Percentiles rank a stretch among this genome's conserved stretches.
These are phyloP conservation scores for Etheostoma perlongum DNA, from an alignment of 2,797 vertebrate species.

Conservation along the genomic window DNA sequence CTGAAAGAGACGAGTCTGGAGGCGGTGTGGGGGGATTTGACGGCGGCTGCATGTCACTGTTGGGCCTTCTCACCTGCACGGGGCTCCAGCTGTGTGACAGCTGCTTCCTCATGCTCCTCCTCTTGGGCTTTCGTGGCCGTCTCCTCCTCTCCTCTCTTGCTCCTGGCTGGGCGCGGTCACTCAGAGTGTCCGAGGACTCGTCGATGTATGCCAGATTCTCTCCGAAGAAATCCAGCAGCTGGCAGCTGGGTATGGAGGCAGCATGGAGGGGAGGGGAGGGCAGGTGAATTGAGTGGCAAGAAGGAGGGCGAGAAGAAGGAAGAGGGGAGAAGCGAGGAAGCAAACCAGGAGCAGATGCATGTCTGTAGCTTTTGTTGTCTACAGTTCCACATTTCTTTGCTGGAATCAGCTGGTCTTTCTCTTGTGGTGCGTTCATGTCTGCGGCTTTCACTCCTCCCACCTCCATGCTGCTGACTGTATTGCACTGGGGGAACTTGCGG, in stretches of 20 bases:
- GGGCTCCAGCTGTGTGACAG: slow-evolving; percentile 64
- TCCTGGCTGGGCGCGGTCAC: slow-evolving; percentile 78
- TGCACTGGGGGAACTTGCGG: slow-evolving; percentile 36
- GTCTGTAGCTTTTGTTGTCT: neutral
- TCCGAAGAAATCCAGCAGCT: slow-evolving; percentile 89
- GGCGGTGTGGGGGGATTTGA: slow-evolving; percentile 84
- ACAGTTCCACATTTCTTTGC: slow-evolving; percentile 18
- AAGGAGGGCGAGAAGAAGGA: slow-evolving; percentile 13
- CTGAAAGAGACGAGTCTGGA: slow-evolving; percentile 63
- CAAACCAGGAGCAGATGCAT: neutral
- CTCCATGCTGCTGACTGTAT: slow-evolving; percentile 22
- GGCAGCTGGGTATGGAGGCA: slow-evolving; percentile 60
- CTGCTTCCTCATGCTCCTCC: slow-evolving; percentile 77
- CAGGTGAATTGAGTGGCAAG: slow-evolving; percentile 28
- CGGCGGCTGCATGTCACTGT: slow-evolving; percentile 76
- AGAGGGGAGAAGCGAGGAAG: neutral
- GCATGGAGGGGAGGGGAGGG: slow-evolving; percentile 45
- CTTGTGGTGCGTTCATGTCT: slow-evolving; percentile 3
- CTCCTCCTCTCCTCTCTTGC: slow-evolving; percentile 59
- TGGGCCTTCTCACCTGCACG: slow-evolving; percentile 59
- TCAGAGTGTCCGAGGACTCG: slow-evolving; percentile 92
- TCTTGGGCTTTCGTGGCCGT: slow-evolving; percentile 78
- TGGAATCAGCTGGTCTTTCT: slow-evolving; percentile 39
- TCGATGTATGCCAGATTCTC: slow-evolving; percentile 94
- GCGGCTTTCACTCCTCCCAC: slow-evolving; percentile 22